Conservation (phyloP, 2,113 vertebrate genomes). For the Muntiacus reevesi region DNA sequence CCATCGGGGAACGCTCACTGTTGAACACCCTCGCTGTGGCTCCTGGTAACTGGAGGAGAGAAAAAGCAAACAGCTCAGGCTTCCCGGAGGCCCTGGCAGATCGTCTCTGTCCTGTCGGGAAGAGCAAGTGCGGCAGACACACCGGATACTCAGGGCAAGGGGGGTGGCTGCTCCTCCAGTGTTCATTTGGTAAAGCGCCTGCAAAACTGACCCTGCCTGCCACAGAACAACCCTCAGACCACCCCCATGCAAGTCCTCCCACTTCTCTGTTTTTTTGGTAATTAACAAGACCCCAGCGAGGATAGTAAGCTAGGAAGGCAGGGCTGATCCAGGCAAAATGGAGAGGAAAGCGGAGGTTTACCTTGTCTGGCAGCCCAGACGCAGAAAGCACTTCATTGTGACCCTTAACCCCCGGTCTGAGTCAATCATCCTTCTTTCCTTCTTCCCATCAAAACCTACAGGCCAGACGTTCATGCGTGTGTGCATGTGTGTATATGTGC, state of each 20-base stretch:
- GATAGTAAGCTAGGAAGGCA: rapidly evolving
- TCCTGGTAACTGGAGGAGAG: neutral
- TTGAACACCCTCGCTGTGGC: rapidly evolving
- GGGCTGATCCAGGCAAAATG: rapidly evolving
- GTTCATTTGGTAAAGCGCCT: neutral
- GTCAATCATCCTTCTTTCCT: rapidly evolving
- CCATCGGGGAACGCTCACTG: neutral
- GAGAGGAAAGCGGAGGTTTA: too few relatives aligned
- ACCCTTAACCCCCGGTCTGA: neutral
- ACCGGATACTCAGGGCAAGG: rapidly evolving
- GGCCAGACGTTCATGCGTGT: rapidly evolving
- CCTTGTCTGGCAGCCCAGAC: rapidly evolving
- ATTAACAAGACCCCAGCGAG: rapidly evolving
- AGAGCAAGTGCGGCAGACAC: rapidly evolving
- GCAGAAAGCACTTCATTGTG: rapidly evolving
- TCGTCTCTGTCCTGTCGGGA: rapidly evolving
- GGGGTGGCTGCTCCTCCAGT: rapidly evolving
- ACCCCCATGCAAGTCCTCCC: neutral
- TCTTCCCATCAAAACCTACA: neutral
- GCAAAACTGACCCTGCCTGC: too few relatives aligned
- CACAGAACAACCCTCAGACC: neutral
- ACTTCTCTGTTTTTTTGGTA: neutral
- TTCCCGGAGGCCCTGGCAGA: rapidly evolving
- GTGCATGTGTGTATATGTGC: rapidly evolving
- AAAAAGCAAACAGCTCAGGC: neutral